Conservation (phyloP, 1,140 invertebrate species). For the Caenorhabditis inopinata region DNA sequence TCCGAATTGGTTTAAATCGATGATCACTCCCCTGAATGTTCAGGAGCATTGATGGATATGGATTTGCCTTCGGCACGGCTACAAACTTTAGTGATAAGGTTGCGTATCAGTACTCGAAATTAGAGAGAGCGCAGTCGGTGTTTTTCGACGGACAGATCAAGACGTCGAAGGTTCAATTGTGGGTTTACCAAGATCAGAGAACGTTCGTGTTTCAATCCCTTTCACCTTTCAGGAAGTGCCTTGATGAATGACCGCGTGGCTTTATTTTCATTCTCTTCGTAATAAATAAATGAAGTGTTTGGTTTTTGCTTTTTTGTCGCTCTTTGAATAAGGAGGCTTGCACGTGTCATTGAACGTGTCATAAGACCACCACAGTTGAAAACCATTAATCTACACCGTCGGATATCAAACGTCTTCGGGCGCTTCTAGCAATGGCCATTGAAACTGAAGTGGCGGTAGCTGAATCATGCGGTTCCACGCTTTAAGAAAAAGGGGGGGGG, state of each 20-base stretch:
- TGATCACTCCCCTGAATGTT: too few species aligned
- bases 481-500: too few species aligned
- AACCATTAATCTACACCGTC: not conserved
- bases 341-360: constrained; percentile 15
- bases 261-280: not conserved
- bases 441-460: too few species aligned
- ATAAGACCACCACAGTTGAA: not conserved
- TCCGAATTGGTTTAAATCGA: too few species aligned
- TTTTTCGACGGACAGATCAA: constrained; percentile 5
- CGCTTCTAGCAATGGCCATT: too few species aligned
- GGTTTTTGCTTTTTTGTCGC: constrained; percentile 27
- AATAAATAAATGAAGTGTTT: constrained; percentile 32
- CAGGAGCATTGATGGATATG: not conserved
- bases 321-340: constrained; percentile 1
- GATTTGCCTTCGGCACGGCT: not conserved
- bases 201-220: not conserved
- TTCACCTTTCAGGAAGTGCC: constrained; percentile 16
- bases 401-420: not conserved
- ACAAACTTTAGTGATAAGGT: not conserved
- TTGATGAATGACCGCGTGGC: not conserved
- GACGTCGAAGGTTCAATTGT: not conserved
- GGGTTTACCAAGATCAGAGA: not conserved
- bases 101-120: not conserved
- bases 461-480: too few species aligned
- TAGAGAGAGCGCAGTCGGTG: not conserved